Evolutionary conservation across 2,113 vertebrate genomes (phyloP), one percentile per base, ranked within the genome.

Genomic region (Cinclus cinclus): DNA sequence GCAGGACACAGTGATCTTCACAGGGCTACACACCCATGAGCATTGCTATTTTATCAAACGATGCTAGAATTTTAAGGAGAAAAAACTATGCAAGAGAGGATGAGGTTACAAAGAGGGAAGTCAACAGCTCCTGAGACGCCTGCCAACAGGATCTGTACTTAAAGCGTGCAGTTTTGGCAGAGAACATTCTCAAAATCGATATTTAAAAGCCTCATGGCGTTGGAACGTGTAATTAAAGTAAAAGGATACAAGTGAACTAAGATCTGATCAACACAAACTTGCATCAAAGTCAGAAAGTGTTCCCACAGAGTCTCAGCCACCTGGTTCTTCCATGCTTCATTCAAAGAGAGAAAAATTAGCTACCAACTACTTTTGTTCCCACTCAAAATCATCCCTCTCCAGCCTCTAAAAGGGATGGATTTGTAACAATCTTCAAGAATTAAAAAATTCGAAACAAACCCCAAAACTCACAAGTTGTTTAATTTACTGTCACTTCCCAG

Each of bases 101-200:
- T 5, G 0, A 52, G 85, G 75, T 69, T 95, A 79, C 3, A 22
- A 92, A 46, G 28, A 93, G 71, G 63, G 53, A 93, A 93, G 74
- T 89, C 81, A 95, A 76, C 74, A 91, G 82, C 67, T 92, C 50
- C 67, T 3, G 25, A 86, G 79, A 83, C 13, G 90, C 75, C 82
- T 95, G 96, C 90, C 91, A 95, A 92, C 35, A 95, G 60, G 59
- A 95, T 92, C 59, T 80, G 78, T 63, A 25, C 52, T 93, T 83
- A 88, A 92, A 88, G 78, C 39, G 4, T 80, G 49, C 17, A 65
- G 67, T 92, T 95, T 47, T 95, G 95, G 93, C 92, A 95, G 47
- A 73, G 87, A 92, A 94, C 8, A 47, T 25, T 35, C 88, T 92
- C 82, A 83, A 88, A 95, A 92, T 69, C 58, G 88, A 15, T 92